Base-by-base conservation (phyloP, 2,113 vertebrate species). In the Chaetodon trifascialis region DNA sequence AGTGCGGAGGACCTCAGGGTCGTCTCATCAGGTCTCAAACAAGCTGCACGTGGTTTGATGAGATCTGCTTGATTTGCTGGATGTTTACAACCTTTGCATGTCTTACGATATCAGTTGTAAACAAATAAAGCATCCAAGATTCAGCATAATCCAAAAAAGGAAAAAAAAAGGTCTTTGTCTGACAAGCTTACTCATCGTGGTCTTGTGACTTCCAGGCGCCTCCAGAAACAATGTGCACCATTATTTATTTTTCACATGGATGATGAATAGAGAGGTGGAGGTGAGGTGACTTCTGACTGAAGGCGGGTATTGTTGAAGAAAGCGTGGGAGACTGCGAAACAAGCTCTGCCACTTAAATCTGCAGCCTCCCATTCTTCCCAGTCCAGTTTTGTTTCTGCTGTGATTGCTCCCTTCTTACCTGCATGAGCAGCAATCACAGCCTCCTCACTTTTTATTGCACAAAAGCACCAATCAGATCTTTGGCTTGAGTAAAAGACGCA, bases 271-370 rank as follows among this genome's bases (percentile, higher is more conserved):
- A 51, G n/a, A 6, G 52, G 23, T 73, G 38, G 76, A 81, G 23
- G 2, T 34, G 79, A 81, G 67, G 49, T 63, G 79, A 84, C 81
- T 84, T 83, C 38, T 82, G 44, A 78, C 60, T 91, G 76, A 91
- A 89, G 85, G 73, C 60, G 3, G 75, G 71, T 79, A 84, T 90
- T 91, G 92, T 89, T 82, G 58, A 73, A 58, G 73, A 80, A 91
- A 79, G 67, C 62, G 66, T 88, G 86, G 73, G 86, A 90, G 69
- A 89, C 68, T 56, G 82, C 17, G 21, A 85, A 93, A 93, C 91
- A 49, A 88, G 89, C 90, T 93, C 87, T 81, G 30, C 92, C 82
- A 88, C 87, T 93, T 90, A n/a, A 79, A 85, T 88, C 89, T 78
- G 87, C 36, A 79, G 79, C 89, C 90, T 91, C 91, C 79, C 87